Conservation (phyloP, 1,140 invertebrate genomes). For the Coenobita brevimanus region DNA sequence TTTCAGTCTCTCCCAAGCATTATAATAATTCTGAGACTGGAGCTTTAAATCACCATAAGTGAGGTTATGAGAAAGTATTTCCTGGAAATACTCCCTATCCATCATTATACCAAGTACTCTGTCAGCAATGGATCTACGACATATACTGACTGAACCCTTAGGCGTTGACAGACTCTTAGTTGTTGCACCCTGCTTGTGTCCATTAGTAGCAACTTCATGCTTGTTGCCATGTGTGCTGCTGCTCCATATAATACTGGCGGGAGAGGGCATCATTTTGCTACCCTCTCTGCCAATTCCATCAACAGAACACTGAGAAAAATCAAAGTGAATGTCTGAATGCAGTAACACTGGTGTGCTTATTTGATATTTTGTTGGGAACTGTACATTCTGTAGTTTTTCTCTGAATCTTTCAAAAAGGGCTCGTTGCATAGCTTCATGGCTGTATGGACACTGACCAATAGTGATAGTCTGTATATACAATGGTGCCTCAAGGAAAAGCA, state of each 20-base stretch:
- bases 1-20: constrained; percentile 69
- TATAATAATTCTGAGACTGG: constrained; percentile 65
- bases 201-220: constrained; percentile 85
- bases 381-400: neutral
- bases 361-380: constrained; percentile 16
- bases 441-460: constrained; percentile 82
- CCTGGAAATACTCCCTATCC: neutral
- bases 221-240: constrained; percentile 39
- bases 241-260: constrained; percentile 71
- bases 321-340: constrained; percentile 72
- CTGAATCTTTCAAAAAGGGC: constrained; percentile 74
- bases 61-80: constrained; percentile 58
- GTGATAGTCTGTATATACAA: constrained; percentile 83
- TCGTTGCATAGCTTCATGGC: constrained; percentile 79
- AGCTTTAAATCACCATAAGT: constrained; percentile 70
- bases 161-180: constrained; percentile 80
- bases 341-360: constrained; percentile 71
- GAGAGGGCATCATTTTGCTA: constrained; percentile 57
- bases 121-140: constrained; percentile 79
- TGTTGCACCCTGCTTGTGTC: constrained; percentile 86
- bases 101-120: constrained; percentile 76
- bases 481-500: constrained; percentile 79
- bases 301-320: constrained; percentile 35
- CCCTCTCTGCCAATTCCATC: constrained; percentile 9
- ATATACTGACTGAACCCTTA: constrained; percentile 77